Base-by-base conservation (phyloP, 2,888 invertebrate species). In the Yponomeuta sedellus region DNA sequence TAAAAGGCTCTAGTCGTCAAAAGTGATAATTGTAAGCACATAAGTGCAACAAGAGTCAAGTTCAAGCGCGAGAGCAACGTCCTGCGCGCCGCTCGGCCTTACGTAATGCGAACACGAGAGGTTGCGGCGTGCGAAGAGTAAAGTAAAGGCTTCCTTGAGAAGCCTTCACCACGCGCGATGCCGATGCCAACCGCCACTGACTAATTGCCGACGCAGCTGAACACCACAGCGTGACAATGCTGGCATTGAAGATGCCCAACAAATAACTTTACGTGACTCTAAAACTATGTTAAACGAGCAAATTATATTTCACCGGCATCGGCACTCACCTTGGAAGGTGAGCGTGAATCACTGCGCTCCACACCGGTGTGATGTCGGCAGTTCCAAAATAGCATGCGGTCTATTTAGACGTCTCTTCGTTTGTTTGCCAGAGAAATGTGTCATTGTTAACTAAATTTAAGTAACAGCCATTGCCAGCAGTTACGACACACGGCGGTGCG, bases 361-460 rank as follows among this genome's bases (percentile, higher is more conserved):
- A 52, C 84, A 85, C 86, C 87, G 87, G 86, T 84, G 85, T 86
- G 88, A 85, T 88, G 88, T 82, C 77, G 81, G 77, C 76, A 77
- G 81, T 79, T 83, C 83, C 79, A 89, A 86, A 91, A 91, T 91
- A 91, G 91, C 85, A 70, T 80, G 80, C 79, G 86, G 78, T 85
- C 90, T 90, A 90, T 91, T 91, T 91, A 86, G 82, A 87, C 81
- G 85, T 82, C 83, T 86, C 83, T 81, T 77, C 77, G 88, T 88
- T 87, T 89, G 90, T 90, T 90, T 91, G 90, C 91, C 91, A 91
- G 88, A 85, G 78, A 90, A 85, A 89, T 91, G 91, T 91, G 91
- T 91, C 91, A 91, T 91, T 91, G 91, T 91, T 91, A 90, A 90
- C 90, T 90, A 91, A 90, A 62, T 89, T 88, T 89, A 86, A 90